phyloP scores from a whole-genome alignment of 53 echinoderm and acorn worm species.

The Zoroaster sp. region DNA sequence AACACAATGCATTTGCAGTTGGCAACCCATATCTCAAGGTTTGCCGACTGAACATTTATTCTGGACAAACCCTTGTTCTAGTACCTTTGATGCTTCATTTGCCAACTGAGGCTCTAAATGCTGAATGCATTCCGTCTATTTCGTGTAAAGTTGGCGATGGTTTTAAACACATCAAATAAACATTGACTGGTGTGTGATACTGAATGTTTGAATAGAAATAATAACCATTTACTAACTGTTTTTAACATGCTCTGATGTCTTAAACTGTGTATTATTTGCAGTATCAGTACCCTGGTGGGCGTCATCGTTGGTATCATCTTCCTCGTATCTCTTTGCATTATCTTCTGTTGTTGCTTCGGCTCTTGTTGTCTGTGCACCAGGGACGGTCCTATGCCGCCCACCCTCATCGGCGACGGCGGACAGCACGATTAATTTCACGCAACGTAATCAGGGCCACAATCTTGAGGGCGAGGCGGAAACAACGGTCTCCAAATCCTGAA shows the following conservation, averaged over 20 bases:
- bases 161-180: not conserved
- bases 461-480: not conserved
- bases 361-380: slow-evolving; percentile 65
- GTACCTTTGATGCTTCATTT: too few relatives aligned
- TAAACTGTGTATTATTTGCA: slow-evolving; percentile 2
- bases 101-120: too few relatives aligned
- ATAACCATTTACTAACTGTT: too few relatives aligned
- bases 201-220: not conserved
- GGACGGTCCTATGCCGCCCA: not conserved
- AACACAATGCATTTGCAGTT: too few relatives aligned
- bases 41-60: too few relatives aligned
- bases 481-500: not conserved
- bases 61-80: too few relatives aligned
- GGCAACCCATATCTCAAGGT: too few relatives aligned
- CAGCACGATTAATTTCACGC: not conserved
- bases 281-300: slow-evolving; percentile 70
- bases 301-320: slow-evolving; percentile 61
- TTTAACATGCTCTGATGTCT: too few relatives aligned
- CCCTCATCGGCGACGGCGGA: not conserved
- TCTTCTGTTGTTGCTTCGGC: slow-evolving; percentile 74
- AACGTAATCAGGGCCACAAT: not conserved
- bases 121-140: too few relatives aligned
- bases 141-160: not conserved
- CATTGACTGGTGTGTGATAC: not conserved
- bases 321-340: slow-evolving; percentile 43